These are phyloP conservation scores for Paraescarpia echinospica DNA, from an alignment of 1,140 invertebrate genomes.

Conservation along the genomic window DNA sequence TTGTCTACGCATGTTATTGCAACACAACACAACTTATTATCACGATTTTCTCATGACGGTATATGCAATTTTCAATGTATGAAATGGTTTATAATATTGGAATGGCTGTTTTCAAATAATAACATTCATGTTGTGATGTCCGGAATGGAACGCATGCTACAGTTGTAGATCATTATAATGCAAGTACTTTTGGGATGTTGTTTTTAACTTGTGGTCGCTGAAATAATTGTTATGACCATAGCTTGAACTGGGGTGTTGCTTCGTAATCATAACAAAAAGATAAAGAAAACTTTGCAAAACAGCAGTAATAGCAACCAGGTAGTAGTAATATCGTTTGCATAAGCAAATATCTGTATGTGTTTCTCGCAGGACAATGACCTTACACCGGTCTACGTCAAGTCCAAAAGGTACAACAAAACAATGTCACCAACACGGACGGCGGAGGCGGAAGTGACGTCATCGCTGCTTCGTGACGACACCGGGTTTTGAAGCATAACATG, in stretches of 20 bases:
- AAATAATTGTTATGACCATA: neutral
- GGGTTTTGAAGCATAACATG: no score
- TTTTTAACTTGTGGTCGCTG: neutral
- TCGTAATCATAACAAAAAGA: no score
- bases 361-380: neutral
- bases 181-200: neutral
- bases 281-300: no score
- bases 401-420: neutral
- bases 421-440: neutral
- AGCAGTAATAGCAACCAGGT: no score
- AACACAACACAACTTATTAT: neutral
- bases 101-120: no score
- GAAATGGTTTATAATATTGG: no score
- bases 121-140: no score
- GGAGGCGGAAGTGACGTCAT: neutral
- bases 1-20: neutral
- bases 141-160: neutral
- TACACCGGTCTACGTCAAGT: neutral
- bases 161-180: neutral
- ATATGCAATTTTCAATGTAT: neutral
- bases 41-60: neutral
- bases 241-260: neutral
- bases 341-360: neutral
- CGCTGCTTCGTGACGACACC: neutral
- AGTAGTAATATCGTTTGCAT: neutral